Conservation (phyloP, 64 coral and sea anemone genomes). For the Catalaphyllia jardinei region DNA sequence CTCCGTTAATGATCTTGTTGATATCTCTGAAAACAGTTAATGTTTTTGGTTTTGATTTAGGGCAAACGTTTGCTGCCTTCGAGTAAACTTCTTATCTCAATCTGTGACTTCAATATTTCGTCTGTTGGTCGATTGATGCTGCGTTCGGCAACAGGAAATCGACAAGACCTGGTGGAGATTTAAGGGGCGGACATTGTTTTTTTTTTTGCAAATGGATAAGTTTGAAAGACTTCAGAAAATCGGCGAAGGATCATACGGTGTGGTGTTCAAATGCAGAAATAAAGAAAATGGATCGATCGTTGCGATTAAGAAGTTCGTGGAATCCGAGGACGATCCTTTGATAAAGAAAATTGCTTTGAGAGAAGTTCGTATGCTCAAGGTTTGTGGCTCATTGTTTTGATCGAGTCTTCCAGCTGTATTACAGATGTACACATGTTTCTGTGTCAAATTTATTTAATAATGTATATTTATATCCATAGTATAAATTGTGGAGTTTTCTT, state of each 20-base stretch:
- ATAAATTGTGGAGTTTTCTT: neutral
- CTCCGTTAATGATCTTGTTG: neutral
- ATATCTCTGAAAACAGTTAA: neutral
- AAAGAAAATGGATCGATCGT: slow-evolving; percentile 93
- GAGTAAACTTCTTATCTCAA: neutral
- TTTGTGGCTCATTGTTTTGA: neutral
- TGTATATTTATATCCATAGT: neutral
- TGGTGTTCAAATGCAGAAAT: slow-evolving; percentile 97
- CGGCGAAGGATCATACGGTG: slow-evolving; percentile 98
- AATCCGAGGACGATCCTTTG: slow-evolving; percentile 93
- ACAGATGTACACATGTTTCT: neutral
- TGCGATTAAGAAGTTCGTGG: slow-evolving; percentile 99
- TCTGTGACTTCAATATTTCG: slow-evolving; percentile 11
- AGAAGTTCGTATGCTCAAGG: slow-evolving; percentile 97
- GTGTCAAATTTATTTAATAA: neutral
- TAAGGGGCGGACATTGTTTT: neutral
- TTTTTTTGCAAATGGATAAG: slow-evolving; percentile 75
- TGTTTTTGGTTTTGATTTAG: neutral
- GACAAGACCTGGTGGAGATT: neutral
- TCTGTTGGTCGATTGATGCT: neutral
- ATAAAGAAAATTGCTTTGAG: slow-evolving; percentile 94
- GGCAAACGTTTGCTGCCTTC: neutral
- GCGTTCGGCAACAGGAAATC: neutral
- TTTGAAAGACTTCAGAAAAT: slow-evolving; percentile 97
- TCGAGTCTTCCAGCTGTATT: neutral